These are phyloP conservation scores for Echinometra lucunter DNA, from an alignment of 53 echinoderm and acorn worm genomes.

Conservation along the genomic window DNA sequence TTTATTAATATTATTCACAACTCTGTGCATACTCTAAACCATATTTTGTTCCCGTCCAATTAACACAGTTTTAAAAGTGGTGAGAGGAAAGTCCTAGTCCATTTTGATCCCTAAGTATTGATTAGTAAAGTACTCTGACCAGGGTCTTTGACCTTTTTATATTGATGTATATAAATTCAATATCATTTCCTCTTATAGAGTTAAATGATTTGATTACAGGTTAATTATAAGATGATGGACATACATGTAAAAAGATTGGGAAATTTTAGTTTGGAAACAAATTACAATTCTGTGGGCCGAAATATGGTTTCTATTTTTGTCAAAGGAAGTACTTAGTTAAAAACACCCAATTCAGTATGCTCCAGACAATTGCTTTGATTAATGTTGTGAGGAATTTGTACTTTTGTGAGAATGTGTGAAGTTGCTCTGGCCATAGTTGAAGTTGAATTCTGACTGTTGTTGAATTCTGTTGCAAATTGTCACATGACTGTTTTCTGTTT, in stretches of 20 bases:
- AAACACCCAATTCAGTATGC: neutral
- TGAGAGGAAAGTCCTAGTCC: neutral
- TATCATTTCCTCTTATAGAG: slow-evolving; percentile 57
- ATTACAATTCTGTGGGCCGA: neutral
- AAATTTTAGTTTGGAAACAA: neutral
- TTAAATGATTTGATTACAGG: slow-evolving; percentile 7
- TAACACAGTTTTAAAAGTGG: slow-evolving; percentile 10
- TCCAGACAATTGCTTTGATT: neutral
- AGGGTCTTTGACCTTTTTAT: neutral
- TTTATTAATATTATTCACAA: neutral
- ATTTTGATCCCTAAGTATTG: slow-evolving; percentile 26
- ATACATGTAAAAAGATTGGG: neutral
- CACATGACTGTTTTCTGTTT: neutral
- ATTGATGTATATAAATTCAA: slow-evolving; percentile 15
- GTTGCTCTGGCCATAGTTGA: neutral
- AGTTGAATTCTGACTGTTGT: neutral
- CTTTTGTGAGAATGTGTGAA: neutral
- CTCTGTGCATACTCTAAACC: neutral
- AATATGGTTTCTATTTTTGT: too few relatives aligned
- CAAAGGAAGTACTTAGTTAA: neutral
- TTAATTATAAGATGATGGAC: slow-evolving; percentile 23
- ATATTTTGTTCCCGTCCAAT: slow-evolving; percentile 21
- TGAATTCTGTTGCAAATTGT: neutral
- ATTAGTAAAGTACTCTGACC: neutral
- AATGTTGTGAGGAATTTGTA: neutral